Percentiles rank a stretch among this genome's conserved stretches.
Evolutionary conservation across 2,888 invertebrate species (phyloP).

Genomic region (Sicus ferrugineus): DNA sequence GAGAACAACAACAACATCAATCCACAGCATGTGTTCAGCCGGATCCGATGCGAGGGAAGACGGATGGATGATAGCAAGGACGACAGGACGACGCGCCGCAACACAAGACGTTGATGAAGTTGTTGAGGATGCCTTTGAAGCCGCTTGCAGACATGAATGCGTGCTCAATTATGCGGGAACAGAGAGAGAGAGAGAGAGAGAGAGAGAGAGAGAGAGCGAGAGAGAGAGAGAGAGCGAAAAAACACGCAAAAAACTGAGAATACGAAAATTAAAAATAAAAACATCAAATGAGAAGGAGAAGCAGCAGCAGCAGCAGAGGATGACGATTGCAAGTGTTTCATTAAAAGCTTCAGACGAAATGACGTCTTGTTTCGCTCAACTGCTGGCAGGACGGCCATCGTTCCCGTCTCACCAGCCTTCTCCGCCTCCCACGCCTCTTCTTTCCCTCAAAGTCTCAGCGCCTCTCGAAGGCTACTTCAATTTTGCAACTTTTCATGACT

Average conservation of each 20-base stretch:
- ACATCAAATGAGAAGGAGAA: background rate
- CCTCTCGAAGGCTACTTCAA: background rate
- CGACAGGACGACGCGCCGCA: no score
- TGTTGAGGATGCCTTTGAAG: constrained; percentile 28
- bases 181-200: background rate
- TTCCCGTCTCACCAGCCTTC: no score
- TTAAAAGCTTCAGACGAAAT: background rate
- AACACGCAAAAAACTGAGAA: background rate
- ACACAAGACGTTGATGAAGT: constrained; percentile 39
- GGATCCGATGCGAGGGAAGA: background rate
- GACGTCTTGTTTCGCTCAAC: no score
- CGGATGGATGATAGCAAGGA: background rate
- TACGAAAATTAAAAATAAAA: background rate
- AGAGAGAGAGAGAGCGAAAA: background rate
- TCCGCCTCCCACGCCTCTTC: background rate
- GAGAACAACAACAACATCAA: background rate
- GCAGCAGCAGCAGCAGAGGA: background rate
- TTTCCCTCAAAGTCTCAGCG: background rate
- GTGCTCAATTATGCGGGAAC: constrained; percentile 36
- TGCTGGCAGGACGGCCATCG: no score
- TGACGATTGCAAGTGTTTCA: background rate
- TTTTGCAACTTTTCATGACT: no score
- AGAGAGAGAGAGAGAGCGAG: no score
- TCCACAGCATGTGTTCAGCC: background rate
- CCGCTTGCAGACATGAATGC: constrained; percentile 25